Evolutionary conservation across 2,113 vertebrate species (phyloP).

Genomic region (Antennarius striatus): DNA sequence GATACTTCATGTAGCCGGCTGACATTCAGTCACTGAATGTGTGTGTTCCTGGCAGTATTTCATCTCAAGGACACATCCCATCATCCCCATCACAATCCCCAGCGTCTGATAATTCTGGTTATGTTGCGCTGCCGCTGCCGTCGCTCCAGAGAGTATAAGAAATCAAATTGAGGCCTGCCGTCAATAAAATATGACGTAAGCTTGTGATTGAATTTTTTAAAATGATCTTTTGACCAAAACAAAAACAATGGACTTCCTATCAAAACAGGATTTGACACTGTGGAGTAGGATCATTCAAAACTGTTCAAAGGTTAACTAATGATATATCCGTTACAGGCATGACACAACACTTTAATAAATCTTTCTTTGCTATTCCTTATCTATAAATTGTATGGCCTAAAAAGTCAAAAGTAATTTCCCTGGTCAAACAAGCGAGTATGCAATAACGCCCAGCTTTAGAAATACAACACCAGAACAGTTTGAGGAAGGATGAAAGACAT

Average conservation of each 20-base stretch:
- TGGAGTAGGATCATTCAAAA: background rate
- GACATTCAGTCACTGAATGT: slow-evolving; percentile 10
- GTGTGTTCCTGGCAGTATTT: slow-evolving; percentile 16
- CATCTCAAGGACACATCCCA: slow-evolving; percentile 14
- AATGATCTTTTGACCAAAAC: no score
- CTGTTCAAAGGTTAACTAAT: background rate
- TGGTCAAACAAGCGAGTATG: background rate
- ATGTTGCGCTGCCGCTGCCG: slow-evolving; percentile 24
- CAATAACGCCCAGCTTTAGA: background rate
- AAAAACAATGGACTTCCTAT: slow-evolving; percentile 6
- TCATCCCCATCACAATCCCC: no score
- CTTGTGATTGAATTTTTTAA: no score
- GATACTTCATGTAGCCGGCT: background rate
- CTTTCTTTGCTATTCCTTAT: background rate
- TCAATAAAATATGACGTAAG: no score
- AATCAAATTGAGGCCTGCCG: slow-evolving; percentile 11
- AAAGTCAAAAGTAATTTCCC: background rate
- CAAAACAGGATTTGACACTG: background rate
- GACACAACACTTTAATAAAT: no score
- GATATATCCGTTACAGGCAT: no score
- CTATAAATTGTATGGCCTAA: background rate
- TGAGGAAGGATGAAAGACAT: background rate
- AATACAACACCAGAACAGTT: background rate
- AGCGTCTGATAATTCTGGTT: slow-evolving; percentile 43
- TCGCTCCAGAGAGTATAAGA: slow-evolving; percentile 38